Percentiles rank a stretch among this genome's conserved stretches.
These are phyloP conservation scores for Cantharis nigra DNA, from an alignment of 2,888 invertebrate species.

Conservation along the genomic window DNA sequence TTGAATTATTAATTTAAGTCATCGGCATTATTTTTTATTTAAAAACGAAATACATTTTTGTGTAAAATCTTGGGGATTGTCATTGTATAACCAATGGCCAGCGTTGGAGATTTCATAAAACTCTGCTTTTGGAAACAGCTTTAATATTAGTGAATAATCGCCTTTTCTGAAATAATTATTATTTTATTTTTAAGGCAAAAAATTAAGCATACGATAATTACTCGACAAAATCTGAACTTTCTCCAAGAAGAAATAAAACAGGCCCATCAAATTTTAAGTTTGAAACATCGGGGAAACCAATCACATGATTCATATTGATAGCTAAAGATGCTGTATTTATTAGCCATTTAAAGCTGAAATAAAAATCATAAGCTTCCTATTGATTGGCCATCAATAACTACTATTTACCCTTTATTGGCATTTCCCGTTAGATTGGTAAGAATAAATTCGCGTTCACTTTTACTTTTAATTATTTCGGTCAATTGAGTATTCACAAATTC, in stretches of 20 bases:
- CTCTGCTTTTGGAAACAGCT: conserved; percentile 73
- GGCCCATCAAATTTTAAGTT: conserved; percentile 59
- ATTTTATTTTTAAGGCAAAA: not conserved
- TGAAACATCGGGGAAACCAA: not conserved
- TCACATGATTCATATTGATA: not conserved
- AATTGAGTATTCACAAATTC: conserved; percentile 70
- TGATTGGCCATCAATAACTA: too few species aligned
- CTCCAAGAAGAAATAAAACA: conserved; percentile 83
- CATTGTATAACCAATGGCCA: conserved; percentile 93
- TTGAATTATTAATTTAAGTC: not conserved
- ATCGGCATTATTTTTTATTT: conserved; percentile 39
- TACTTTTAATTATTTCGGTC: conserved; percentile 59
- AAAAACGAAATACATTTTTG: conserved; percentile 67
- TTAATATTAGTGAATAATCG: conserved; percentile 57
- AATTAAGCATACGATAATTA: conserved; percentile 24
- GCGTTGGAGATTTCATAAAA: conserved; percentile 76
- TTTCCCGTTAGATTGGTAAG: conserved; percentile 77
- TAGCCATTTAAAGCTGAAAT: conserved; percentile 71
- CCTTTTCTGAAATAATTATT: not conserved
- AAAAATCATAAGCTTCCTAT: not conserved
- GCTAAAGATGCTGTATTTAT: conserved; percentile 67
- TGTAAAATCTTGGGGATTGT: conserved; percentile 81
- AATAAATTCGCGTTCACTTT: conserved; percentile 74
- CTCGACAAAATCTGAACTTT: conserved; percentile 79
- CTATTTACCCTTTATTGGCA: conserved; percentile 44